Evolutionary conservation across 2,113 vertebrate species (phyloP).

Genomic region (Elaphurus davidianus): DNA sequence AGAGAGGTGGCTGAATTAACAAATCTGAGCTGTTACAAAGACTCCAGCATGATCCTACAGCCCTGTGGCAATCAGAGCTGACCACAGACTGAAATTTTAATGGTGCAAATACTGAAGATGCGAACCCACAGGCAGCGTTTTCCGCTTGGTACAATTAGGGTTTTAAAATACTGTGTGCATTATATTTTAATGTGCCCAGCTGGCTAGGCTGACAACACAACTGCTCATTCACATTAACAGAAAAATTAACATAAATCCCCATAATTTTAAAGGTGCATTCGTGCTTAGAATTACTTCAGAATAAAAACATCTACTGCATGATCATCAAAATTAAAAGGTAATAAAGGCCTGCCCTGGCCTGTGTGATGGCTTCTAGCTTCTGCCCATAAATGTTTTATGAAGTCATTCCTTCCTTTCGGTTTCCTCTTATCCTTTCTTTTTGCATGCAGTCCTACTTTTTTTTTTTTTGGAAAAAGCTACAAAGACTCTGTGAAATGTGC

Average conservation of each 20-base stretch:
- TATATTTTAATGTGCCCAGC: background rate
- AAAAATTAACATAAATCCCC: background rate
- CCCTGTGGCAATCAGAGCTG: background rate
- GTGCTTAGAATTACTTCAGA: background rate
- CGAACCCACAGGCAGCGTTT: background rate
- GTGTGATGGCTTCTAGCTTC: background rate
- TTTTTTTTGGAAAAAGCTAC: background rate
- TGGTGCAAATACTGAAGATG: background rate
- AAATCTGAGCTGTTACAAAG: background rate
- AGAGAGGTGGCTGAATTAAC: background rate
- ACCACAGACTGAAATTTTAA: background rate
- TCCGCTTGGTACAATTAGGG: background rate
- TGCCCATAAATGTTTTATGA: background rate
- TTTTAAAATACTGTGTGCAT: background rate
- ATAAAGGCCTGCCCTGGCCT: background rate
- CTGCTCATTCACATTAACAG: background rate
- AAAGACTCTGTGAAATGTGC: background rate
- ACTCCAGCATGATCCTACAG: fast-evolving
- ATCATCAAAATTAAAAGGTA: background rate
- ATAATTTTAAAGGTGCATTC: background rate
- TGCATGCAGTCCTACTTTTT: background rate
- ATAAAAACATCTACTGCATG: background rate
- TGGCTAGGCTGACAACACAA: background rate
- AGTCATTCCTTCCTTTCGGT: background rate
- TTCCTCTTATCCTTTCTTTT: background rate